Base-by-base conservation (phyloP, 1,140 invertebrate species). In the Sinonovacula constricta region DNA sequence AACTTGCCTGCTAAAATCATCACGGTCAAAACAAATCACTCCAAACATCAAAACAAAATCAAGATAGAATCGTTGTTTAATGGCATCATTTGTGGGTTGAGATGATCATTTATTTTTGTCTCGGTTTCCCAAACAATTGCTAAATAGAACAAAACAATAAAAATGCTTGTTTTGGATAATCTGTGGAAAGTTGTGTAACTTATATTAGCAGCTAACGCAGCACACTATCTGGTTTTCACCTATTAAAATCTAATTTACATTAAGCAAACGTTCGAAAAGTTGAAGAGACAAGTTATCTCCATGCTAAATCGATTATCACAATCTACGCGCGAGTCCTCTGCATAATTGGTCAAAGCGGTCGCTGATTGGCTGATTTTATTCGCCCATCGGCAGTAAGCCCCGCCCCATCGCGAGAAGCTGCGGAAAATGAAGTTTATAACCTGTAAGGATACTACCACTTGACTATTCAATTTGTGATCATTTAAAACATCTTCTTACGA, bases 381-480 rank as follows among this genome's bases (percentile, higher is more conserved):
- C 39, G 39, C 39, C 39, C 39, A 45, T 45, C 18, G 7, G 39
- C 7, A 45, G 7, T 10, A 10, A 10, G 39, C 39, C 18, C 39
- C 39, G 39, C 39, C 39, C n/a, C 39, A 45, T 45, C 39, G 39
- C 7, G 18, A 18, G 7, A 7, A 10, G 7, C 7, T 10, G 7
- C 18, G 39, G 18, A 45, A 45, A 45, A 10, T 10, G 39, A 45
- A 45, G 39, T 18, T 7, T 45, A 18, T 45, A 18, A 45, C n/a
- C n/a, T n/a, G n/a, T n/a, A n/a, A n/a, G 30, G 56, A 68, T 68
- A 68, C 56, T 53, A 76, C 36, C 53, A 34, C 62, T 76, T 76
- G 72, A 76, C 72, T 76, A 66, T 76, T 76, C 72, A 76, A 76
- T 67, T 67, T 76, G 26, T 49, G 72, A 76, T 59, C 68, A 70